A percentile compares a stretch with the other conserved stretches of the same genome.
These are phyloP conservation scores for Proales similis DNA, from an alignment of 1,140 invertebrate genomes.

Conservation along the genomic window DNA sequence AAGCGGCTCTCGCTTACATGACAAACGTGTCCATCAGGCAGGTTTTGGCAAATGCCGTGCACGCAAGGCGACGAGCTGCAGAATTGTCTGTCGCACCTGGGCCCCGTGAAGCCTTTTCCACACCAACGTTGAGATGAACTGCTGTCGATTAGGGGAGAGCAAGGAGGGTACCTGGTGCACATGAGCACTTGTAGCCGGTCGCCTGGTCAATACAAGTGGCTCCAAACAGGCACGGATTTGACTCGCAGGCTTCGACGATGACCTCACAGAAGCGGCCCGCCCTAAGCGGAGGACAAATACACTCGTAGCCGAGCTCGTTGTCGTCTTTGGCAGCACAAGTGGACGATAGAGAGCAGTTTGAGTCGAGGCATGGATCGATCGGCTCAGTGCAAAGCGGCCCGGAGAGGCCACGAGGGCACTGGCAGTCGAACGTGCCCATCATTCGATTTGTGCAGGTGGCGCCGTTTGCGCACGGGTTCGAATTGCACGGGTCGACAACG, in stretches of 20 bases:
- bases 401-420: slow-evolving; percentile 29
- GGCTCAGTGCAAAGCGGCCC: slow-evolving; percentile 11
- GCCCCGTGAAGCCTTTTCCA: slow-evolving; percentile 42
- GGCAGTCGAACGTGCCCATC: slow-evolving; percentile 1
- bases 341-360: too few species aligned
- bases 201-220: slow-evolving; percentile 38
- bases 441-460: slow-evolving; percentile 11
- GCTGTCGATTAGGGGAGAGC: background rate
- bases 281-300: slow-evolving; percentile 14
- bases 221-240: slow-evolving; percentile 39
- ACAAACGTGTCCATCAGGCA: slow-evolving; percentile 45
- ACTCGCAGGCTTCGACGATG: slow-evolving; percentile 39
- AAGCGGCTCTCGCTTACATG: slow-evolving; percentile 8
- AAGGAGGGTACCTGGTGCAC: slow-evolving; percentile 51
- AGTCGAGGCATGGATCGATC: slow-evolving; percentile 30
- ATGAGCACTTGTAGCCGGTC: slow-evolving; percentile 37
- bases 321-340: too few species aligned
- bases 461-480: slow-evolving; percentile 26
- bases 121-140: background rate
- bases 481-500: slow-evolving; percentile 17
- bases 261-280: slow-evolving; percentile 42
- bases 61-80: slow-evolving; percentile 16
- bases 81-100: slow-evolving; percentile 83
- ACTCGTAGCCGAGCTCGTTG: background rate
- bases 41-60: slow-evolving; percentile 23